Evolutionary conservation across 2,113 vertebrate genomes (phyloP).

Genomic region (Serilophus lunatus): DNA sequence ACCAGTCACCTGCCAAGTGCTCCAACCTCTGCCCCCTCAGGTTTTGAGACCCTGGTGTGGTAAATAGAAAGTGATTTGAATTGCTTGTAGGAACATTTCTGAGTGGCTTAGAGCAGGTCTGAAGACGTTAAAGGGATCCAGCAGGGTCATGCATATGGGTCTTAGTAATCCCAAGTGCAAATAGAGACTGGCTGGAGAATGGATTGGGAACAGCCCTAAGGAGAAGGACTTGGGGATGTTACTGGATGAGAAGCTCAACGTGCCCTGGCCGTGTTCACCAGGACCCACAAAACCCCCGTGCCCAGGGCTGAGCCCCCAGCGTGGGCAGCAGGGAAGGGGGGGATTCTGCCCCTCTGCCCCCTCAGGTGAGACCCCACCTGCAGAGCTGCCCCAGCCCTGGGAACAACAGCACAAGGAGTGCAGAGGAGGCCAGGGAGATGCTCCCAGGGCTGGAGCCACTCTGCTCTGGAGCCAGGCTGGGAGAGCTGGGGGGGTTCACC

Average conservation of each 20-base stretch:
- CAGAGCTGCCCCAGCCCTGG: neutral
- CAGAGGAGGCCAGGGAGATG: neutral
- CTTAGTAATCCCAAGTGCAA: neutral
- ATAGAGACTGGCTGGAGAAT: neutral
- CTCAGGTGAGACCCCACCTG: neutral
- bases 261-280: neutral
- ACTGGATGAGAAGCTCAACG: neutral
- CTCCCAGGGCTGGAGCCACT: neutral
- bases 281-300: neutral
- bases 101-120: neutral
- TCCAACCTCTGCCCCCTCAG: neutral
- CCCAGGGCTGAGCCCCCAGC: neutral
- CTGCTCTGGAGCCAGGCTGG: neutral
- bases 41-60: neutral
- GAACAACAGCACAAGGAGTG: neutral
- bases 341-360: neutral
- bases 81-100: neutral
- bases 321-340: neutral
- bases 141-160: neutral
- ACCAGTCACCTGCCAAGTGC: accelerated
- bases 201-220: neutral
- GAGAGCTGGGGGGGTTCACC: neutral
- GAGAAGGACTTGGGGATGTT: neutral
- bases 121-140: neutral
- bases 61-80: neutral